Evolutionary conservation across 1,140 invertebrate species (phyloP).

Genomic region (Lucilia sericata): DNA sequence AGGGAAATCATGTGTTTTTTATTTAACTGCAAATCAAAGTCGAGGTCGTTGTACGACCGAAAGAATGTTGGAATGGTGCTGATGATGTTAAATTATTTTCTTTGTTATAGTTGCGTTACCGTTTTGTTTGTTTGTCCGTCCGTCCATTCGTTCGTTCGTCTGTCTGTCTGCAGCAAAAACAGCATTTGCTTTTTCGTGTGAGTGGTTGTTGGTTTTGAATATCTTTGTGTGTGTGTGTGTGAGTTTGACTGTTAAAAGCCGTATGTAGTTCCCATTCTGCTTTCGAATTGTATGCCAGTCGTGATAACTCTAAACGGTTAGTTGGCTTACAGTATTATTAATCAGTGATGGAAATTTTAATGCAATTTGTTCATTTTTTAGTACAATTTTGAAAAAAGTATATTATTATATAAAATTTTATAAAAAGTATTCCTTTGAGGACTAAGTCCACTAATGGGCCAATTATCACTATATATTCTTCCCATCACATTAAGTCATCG

Average conservation of each 20-base stretch:
- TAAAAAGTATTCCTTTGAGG: no score
- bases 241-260: slow-evolving; percentile 16
- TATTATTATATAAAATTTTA: no score
- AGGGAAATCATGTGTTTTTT: slow-evolving; percentile 30
- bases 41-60: slow-evolving; percentile 68
- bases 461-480: no score
- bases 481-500: no score
- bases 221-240: background rate
- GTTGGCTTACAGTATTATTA: background rate
- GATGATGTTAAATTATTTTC: slow-evolving; percentile 45
- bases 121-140: slow-evolving; percentile 21
- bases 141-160: slow-evolving; percentile 16
- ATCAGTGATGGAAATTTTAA: background rate
- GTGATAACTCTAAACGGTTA: slow-evolving; percentile 20
- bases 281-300: slow-evolving; percentile 6
- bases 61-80: slow-evolving; percentile 60
- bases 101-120: slow-evolving; percentile 25
- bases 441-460: no score
- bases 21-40: slow-evolving; percentile 67
- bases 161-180: background rate
- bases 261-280: slow-evolving; percentile 19
- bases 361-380: background rate
- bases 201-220: background rate
- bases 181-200: background rate
- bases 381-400: background rate